These are phyloP conservation scores for Argya squamiceps DNA, from an alignment of 2,797 vertebrate genomes.

Conservation along the genomic window DNA sequence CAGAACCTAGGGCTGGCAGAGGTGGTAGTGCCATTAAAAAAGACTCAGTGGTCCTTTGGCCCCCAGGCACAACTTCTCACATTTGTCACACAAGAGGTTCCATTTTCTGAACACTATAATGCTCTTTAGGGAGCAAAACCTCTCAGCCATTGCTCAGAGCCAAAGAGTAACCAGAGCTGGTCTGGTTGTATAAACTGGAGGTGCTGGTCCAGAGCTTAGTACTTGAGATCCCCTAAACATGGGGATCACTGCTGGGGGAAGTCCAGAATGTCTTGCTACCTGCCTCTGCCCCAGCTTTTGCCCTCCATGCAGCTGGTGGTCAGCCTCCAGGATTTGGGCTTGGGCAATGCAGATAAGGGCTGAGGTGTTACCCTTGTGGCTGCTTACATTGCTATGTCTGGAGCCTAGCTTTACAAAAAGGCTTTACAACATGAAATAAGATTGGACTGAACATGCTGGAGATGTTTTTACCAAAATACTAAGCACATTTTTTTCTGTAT, in stretches of 20 bases:
- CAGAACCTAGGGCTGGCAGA: neutral
- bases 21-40: neutral
- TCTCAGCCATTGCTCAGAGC: neutral
- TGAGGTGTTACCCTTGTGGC: neutral
- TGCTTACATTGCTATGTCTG: neutral
- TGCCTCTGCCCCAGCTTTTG: neutral
- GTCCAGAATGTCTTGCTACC: neutral
- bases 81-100: neutral
- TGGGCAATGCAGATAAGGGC: neutral
- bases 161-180: neutral
- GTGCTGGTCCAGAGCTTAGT: neutral
- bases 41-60: neutral
- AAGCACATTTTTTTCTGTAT: neutral
- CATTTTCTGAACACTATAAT: rapidly evolving
- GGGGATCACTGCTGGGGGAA: neutral
- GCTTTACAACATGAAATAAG: neutral
- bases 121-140: neutral
- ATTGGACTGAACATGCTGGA: neutral
- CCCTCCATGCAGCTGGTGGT: neutral
- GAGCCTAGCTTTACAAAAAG: neutral
- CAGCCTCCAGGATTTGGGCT: neutral
- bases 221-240: neutral
- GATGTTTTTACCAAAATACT: neutral
- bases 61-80: neutral
- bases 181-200: neutral